These are phyloP conservation scores for Drosophila yakuba DNA, from an alignment of 1,140 invertebrate genomes.

Conservation along the genomic window DNA sequence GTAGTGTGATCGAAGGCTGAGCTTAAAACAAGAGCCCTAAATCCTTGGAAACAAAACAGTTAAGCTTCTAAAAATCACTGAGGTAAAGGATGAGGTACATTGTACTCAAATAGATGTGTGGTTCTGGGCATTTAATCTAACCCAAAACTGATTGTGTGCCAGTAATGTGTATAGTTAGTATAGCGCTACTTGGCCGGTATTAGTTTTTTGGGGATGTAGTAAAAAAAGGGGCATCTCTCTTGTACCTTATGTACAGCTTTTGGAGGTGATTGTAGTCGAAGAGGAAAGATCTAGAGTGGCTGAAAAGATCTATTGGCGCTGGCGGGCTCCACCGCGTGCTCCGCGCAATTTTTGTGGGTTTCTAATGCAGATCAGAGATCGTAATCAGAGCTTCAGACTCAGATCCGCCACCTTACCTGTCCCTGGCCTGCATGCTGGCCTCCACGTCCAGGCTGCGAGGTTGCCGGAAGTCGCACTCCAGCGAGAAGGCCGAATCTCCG, in stretches of 20 bases:
- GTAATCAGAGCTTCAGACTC: conserved; percentile 36
- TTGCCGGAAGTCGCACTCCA: conserved; percentile 87
- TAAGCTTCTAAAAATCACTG: too few relatives aligned
- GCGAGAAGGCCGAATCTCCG: conserved; percentile 87
- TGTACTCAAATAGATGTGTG: too few relatives aligned
- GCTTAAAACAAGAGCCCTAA: conserved; percentile 3
- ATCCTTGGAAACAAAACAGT: too few relatives aligned
- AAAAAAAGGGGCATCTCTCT: conserved; percentile 32
- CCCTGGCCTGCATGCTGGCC: conserved; percentile 85
- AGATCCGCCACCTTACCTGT: conserved; percentile 74
- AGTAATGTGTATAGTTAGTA: conserved; percentile 47
- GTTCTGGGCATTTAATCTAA: too few relatives aligned
- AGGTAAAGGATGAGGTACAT: too few relatives aligned
- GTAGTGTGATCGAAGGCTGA: background rate
- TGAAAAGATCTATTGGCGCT: conserved; percentile 71
- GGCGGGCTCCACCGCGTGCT: conserved; percentile 71
- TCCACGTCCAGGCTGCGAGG: conserved; percentile 85
- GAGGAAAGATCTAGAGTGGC: conserved; percentile 46
- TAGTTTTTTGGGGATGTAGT: conserved; percentile 17
- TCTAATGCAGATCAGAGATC: conserved; percentile 70
- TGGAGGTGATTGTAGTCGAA: conserved; percentile 60
- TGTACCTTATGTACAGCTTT: conserved; percentile 82
- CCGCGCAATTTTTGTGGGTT: conserved; percentile 84
- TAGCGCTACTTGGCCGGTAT: conserved; percentile 38
- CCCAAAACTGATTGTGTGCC: background rate